Conservation (phyloP, 2,797 vertebrate genomes). For the Mastacembelus armatus region DNA sequence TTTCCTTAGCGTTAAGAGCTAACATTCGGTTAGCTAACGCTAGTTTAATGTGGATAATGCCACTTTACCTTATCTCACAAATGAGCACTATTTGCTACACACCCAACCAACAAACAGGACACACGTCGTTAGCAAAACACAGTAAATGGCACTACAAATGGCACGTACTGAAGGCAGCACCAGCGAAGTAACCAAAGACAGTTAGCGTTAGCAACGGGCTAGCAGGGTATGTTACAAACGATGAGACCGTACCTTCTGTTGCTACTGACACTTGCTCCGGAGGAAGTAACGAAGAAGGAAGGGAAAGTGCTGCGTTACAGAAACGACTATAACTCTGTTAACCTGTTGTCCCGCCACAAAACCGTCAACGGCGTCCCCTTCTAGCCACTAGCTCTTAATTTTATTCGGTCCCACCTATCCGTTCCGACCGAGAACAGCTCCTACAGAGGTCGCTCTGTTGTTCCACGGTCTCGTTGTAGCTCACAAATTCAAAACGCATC, state of each 20-base stretch:
- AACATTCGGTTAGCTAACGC: conserved; percentile 29
- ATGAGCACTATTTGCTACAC: background rate
- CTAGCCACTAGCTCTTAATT: conserved; percentile 39
- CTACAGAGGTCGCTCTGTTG: conserved; percentile 65
- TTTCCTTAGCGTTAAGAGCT: conserved; percentile 5
- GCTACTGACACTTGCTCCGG: conserved; percentile 62
- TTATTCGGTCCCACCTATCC: conserved; percentile 73
- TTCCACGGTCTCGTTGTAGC: conserved; percentile 66
- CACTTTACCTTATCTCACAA: conserved; percentile 16
- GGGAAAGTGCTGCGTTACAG: conserved; percentile 6
- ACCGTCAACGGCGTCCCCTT: too few species aligned
- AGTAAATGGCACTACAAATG: background rate
- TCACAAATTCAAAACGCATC: conserved; percentile 78
- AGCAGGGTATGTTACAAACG: conserved; percentile 67
- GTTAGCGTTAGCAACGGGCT: conserved; percentile 66
- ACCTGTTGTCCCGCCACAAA: conserved; percentile 5
- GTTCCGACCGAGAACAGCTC: conserved; percentile 66
- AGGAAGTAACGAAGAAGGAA: conserved; percentile 26
- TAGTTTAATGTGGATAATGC: conserved; percentile 26
- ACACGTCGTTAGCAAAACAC: background rate
- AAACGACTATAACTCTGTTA: background rate
- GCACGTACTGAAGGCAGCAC: too few species aligned
- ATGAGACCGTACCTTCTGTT: conserved; percentile 79
- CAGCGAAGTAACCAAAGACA: conserved; percentile 58
- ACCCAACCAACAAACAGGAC: background rate